These are phyloP conservation scores for Pachycephala philippinensis DNA, from an alignment of 2,113 vertebrate species.

Conservation along the genomic window DNA sequence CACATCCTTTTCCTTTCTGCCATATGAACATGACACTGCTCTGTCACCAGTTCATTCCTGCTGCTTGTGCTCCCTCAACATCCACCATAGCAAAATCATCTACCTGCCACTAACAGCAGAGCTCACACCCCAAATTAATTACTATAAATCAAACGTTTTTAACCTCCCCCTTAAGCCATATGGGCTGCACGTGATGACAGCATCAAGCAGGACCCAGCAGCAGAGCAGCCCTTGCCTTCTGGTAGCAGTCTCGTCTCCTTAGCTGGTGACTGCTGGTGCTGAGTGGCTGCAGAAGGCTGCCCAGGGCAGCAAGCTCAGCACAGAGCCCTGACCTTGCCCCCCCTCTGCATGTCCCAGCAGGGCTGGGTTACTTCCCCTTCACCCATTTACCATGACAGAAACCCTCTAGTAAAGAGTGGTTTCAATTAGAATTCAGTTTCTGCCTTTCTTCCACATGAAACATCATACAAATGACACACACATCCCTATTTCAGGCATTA, in stretches of 20 bases:
- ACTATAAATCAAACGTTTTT: neutral
- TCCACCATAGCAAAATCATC: neutral
- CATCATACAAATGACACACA: neutral
- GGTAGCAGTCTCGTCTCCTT: neutral
- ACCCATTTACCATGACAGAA: neutral
- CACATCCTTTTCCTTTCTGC: neutral
- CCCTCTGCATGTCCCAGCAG: no score
- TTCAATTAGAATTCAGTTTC: neutral
- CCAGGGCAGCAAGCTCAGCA: neutral
- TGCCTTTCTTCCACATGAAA: neutral
- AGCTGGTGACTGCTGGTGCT: neutral
- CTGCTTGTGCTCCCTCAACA: neutral
- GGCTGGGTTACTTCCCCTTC: neutral
- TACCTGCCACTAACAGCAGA: neutral
- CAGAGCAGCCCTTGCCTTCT: neutral
- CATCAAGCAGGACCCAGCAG: rapidly evolving
- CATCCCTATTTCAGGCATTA: neutral
- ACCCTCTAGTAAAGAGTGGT: neutral
- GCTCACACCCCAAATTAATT: neutral
- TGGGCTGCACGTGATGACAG: rapidly evolving
- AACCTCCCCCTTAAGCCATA: neutral
- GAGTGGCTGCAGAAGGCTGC: neutral
- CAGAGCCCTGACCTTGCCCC: neutral
- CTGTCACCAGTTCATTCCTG: neutral
- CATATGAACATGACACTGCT: neutral